A percentile compares a stretch with the other conserved stretches of the same genome.
Evolutionary conservation across 2,797 vertebrate genomes (phyloP).

Genomic region (Pelobates cultripes): DNA sequence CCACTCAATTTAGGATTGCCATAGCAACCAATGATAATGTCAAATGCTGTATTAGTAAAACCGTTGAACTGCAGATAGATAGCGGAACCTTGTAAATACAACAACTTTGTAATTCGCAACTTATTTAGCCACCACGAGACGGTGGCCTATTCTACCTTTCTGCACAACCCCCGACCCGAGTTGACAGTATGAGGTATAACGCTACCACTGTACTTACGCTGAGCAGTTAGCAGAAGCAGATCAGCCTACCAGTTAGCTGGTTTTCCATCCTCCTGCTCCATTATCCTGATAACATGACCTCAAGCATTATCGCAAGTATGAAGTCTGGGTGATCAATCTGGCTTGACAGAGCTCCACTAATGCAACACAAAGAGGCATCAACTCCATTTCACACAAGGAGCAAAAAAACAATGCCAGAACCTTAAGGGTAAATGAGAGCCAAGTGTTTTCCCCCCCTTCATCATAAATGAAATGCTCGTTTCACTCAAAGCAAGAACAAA

Average conservation of each 20-base stretch:
- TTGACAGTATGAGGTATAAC: not conserved
- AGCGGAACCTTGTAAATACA: not conserved
- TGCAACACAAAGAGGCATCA: not conserved
- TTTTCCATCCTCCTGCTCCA: not conserved
- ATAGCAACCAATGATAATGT: conserved; percentile 31
- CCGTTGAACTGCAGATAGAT: conserved; percentile 11
- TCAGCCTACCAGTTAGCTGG: not conserved
- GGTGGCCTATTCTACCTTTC: not conserved
- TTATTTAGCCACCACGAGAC: not conserved
- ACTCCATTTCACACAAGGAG: not conserved
- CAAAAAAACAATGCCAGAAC: not conserved
- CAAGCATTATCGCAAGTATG: not conserved
- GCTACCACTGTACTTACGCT: too few species aligned
- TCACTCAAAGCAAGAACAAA: not conserved
- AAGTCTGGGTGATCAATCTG: conserved; percentile 24
- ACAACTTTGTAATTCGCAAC: not conserved
- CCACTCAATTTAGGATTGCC: conserved; percentile 18
- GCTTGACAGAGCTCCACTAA: not conserved
- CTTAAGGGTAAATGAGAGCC: not conserved
- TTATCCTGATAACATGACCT: not conserved
- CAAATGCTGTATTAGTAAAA: conserved; percentile 5
- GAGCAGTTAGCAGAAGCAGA: too few species aligned
- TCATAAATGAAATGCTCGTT: too few species aligned
- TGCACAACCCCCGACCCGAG: not conserved
- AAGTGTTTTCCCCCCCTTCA: too few species aligned